Evolutionary conservation across 2,888 invertebrate genomes (phyloP).

Genomic region (Xanthostigma xanthostigma): DNA sequence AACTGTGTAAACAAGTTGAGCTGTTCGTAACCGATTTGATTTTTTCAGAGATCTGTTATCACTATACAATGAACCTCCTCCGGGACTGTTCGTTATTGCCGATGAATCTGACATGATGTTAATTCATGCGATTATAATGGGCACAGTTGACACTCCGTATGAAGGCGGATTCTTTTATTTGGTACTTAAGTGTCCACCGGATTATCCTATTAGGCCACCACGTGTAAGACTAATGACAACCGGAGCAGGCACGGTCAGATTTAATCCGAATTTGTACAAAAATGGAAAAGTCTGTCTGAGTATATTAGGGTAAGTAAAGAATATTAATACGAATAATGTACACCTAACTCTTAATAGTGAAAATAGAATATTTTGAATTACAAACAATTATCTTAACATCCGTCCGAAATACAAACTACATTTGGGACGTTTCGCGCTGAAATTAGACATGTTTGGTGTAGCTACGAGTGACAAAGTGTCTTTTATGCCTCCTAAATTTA

Average conservation of each 20-base stretch:
- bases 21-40: not conserved
- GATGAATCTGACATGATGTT: constrained; percentile 35
- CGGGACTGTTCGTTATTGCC: constrained; percentile 37
- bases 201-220: constrained; percentile 40
- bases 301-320: constrained; percentile 32
- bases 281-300: constrained; percentile 43
- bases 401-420: no score
- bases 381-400: no score
- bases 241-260: constrained; percentile 38
- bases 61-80: constrained; percentile 38
- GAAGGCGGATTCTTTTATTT: constrained; percentile 38
- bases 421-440: no score
- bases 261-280: constrained; percentile 46
- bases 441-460: no score
- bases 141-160: constrained; percentile 44
- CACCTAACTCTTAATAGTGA: no score
- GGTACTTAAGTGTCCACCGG: constrained; percentile 34
- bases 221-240: constrained; percentile 42
- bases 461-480: no score
- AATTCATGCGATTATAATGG: constrained; percentile 39
- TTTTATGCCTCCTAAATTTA: no score
- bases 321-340: not conserved
- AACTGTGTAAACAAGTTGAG: no score
- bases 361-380: no score
- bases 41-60: constrained; percentile 34